Conservation (phyloP, 2,888 invertebrate species). For the Listrodromus nycthemerus region DNA sequence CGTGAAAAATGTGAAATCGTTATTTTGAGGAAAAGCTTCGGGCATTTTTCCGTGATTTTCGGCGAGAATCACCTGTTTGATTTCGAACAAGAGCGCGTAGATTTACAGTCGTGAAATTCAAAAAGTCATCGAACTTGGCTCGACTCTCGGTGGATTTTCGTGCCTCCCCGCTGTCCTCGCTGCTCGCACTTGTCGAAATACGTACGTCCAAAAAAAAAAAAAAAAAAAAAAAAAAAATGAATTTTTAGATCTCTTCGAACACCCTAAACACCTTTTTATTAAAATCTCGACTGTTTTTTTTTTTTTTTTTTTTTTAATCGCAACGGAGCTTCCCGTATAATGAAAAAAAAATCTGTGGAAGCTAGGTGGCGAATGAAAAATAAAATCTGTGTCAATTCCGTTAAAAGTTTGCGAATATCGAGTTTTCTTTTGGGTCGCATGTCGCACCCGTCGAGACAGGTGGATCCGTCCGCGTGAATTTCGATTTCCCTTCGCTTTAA, state of each 20-base stretch:
- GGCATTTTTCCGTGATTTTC: conserved; percentile 13
- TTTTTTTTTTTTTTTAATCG: too few species aligned
- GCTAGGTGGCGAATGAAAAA: background rate
- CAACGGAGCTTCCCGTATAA: background rate
- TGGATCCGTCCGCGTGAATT: background rate
- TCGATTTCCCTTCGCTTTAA: conserved; percentile 59
- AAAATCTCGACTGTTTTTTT: too few species aligned
- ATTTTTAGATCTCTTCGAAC: too few species aligned
- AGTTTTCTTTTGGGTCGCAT: background rate
- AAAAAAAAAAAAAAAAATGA: background rate
- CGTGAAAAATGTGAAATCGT: conserved; percentile 22
- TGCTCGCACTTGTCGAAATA: conserved; percentile 13
- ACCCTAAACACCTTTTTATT: too few species aligned
- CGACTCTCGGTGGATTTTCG: background rate
- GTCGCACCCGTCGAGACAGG: conserved; percentile 3
- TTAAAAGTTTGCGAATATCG: background rate
- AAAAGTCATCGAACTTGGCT: background rate
- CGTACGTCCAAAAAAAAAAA: conserved; percentile 21
- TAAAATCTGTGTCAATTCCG: background rate
- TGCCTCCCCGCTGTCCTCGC: background rate
- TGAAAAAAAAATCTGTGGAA: background rate
- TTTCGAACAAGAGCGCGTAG: conserved; percentile 18
- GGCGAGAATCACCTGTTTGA: conserved; percentile 62
- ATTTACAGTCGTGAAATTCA: too few species aligned
- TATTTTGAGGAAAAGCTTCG: background rate